Conservation (phyloP, 1,140 invertebrate species). For the Microplitis demolitor region DNA sequence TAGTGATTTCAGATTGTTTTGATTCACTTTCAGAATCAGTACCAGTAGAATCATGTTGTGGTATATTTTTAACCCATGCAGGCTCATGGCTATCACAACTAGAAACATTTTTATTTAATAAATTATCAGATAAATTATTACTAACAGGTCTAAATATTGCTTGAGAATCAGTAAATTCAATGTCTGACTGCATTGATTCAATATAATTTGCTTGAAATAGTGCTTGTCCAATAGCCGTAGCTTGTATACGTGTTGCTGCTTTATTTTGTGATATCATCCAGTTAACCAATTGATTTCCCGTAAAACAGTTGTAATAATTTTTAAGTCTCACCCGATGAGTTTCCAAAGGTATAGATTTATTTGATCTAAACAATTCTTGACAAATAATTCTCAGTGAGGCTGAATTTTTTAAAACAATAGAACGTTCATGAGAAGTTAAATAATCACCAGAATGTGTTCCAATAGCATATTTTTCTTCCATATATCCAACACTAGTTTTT, state of each 20-base stretch:
- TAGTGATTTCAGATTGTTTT: conserved; percentile 36
- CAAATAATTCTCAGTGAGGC: conserved; percentile 74
- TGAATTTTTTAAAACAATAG: conserved; percentile 74
- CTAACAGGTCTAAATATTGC: conserved; percentile 62
- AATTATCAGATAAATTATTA: conserved; percentile 39
- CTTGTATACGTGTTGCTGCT: conserved; percentile 70
- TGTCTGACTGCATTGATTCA: conserved; percentile 68
- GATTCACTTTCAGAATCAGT: conserved; percentile 65
- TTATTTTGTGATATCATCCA: conserved; percentile 78
- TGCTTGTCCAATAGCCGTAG: conserved; percentile 79
- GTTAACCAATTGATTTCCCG: conserved; percentile 76
- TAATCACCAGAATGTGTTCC: conserved; percentile 58
- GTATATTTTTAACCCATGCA: conserved; percentile 74
- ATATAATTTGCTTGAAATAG: conserved; percentile 79
- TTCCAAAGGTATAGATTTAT: conserved; percentile 66
- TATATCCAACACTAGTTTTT: conserved; percentile 75
- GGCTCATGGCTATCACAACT: conserved; percentile 68
- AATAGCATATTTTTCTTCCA: conserved; percentile 76
- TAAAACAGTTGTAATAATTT: conserved; percentile 71
- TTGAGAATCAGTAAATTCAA: conserved; percentile 62
- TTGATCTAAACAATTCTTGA: conserved; percentile 71
- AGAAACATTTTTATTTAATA: conserved; percentile 48
- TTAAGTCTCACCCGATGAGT: conserved; percentile 70
- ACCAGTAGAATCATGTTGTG: conserved; percentile 61
- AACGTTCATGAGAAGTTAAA: conserved; percentile 67